These are phyloP conservation scores for Bombus polaris DNA, from an alignment of 1,140 invertebrate species.

Conservation along the genomic window DNA sequence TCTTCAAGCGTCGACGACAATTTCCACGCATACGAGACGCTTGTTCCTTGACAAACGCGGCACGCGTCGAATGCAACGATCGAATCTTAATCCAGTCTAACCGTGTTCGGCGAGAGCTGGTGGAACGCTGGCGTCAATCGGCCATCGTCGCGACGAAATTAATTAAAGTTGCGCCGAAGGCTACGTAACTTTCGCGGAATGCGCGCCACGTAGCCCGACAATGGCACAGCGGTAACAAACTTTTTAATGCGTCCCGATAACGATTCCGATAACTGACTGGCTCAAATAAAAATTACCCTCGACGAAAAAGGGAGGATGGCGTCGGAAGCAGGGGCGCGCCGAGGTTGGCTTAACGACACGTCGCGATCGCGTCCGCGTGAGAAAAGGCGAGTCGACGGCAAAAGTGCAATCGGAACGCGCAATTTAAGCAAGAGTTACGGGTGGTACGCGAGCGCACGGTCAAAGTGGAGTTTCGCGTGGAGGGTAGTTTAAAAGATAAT, in stretches of 20 bases:
- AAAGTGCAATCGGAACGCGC: slow-evolving; percentile 25
- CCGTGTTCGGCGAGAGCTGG: neutral
- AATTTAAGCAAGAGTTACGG: slow-evolving; percentile 40
- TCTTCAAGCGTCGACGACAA: neutral
- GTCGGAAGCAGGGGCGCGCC: neutral
- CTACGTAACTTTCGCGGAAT: slow-evolving; percentile 6
- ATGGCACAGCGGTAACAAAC: neutral
- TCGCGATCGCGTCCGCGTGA: slow-evolving; percentile 2
- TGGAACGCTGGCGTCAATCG: neutral
- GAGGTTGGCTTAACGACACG: neutral
- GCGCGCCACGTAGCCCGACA: slow-evolving; percentile 6
- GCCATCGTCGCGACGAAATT: slow-evolving; percentile 20
- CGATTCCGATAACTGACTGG: slow-evolving; percentile 36
- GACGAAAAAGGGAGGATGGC: too few species aligned
- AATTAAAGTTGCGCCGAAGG: slow-evolving; percentile 7
- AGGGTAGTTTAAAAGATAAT: slow-evolving; percentile 61
- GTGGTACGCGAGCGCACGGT: neutral
- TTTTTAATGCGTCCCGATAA: slow-evolving; percentile 47
- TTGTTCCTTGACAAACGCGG: neutral
- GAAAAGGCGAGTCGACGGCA: neutral
- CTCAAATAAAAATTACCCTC: slow-evolving; percentile 37
- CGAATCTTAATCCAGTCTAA: slow-evolving; percentile 10
- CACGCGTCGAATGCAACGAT: neutral
- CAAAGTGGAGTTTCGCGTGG: slow-evolving; percentile 50
- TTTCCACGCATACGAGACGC: neutral